Conservation (phyloP, 2,888 invertebrate species). For the Drosophila kokeensis region DNA sequence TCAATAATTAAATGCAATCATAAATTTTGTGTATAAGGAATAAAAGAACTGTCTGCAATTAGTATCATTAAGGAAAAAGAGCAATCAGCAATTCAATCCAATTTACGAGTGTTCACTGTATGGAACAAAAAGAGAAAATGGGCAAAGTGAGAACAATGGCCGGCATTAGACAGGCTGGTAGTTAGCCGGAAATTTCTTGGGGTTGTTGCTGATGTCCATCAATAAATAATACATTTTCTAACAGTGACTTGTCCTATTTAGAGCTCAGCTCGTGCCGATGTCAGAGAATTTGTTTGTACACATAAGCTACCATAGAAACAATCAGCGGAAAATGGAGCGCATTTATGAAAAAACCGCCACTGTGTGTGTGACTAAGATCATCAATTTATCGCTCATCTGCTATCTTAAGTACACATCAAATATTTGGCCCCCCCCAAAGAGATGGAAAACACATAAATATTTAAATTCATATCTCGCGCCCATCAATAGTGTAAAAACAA, state of each 20-base stretch:
- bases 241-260: conserved; percentile 15
- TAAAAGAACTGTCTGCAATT: background rate
- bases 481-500: background rate
- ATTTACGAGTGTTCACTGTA: conserved; percentile 5
- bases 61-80: background rate
- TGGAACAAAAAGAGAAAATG: background rate
- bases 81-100: background rate
- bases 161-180: conserved; percentile 8
- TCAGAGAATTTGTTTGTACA: conserved; percentile 14
- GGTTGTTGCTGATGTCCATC: conserved; percentile 41
- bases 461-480: conserved; percentile 8
- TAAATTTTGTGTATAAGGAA: background rate
- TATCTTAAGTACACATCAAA: conserved; percentile 3
- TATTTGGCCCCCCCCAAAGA: background rate
- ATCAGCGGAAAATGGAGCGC: conserved; percentile 2
- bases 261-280: conserved; percentile 1
- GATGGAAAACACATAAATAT: conserved; percentile 7
- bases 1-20: background rate
- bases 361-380: conserved; percentile 1
- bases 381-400: background rate
- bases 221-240: conserved; percentile 25
- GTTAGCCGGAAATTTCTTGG: conserved; percentile 30
- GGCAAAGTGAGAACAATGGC: conserved; percentile 6
- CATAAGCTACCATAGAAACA: conserved; percentile 14
- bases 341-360: background rate